Base-by-base conservation (phyloP, 2,113 vertebrate species). In the Heterochromis multidens region DNA sequence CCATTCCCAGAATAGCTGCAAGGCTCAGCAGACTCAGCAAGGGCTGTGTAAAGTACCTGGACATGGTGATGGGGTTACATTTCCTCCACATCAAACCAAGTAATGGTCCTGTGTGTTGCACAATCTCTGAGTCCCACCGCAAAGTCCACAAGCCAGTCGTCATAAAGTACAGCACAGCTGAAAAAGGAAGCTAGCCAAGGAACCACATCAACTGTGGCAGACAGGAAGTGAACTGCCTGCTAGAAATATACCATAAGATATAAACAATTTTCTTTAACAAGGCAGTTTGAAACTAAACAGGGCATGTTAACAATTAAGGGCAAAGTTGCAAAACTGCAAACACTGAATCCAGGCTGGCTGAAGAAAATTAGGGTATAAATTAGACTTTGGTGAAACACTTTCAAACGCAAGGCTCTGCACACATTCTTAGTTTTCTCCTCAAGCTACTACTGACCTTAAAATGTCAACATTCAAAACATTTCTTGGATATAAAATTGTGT, bases 31-130 rank as follows among this genome's bases (percentile, higher is more conserved):
- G 61, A 91, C 59, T 93, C 88, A 93, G 89, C 90, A 79, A 87
- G 46, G n/a, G 19, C 63, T 40, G 62, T 85, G 91, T 93, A 93
- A 95, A 94, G 91, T 94, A 94, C 93, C 93, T 90, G 91, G 81
- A 88, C 62, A 3, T 54, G 91, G 79, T 65, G 81, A 86, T 54
- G 63, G 89, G 76, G 52, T 79, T 82, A 84, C 49, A 5, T 63
- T 83, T 29, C 74, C 76, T 80, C 88, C 90, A 95, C 93, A 92
- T 94, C 88, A 93, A 91, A 93, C 70, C 54, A 62, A 67, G 85
- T 80, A 79, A 79, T 35, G 21, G 76, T 62, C 63, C 57, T 31
- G 63, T 43, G 52, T 84, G 74, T 80, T 89, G 79, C 76, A 83
- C 80, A 93, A 91, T 82, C 93, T 57, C 85, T 2, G 23, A 79